Evolutionary conservation across 2,888 invertebrate genomes (phyloP).

Genomic region (Griposia aprilina): DNA sequence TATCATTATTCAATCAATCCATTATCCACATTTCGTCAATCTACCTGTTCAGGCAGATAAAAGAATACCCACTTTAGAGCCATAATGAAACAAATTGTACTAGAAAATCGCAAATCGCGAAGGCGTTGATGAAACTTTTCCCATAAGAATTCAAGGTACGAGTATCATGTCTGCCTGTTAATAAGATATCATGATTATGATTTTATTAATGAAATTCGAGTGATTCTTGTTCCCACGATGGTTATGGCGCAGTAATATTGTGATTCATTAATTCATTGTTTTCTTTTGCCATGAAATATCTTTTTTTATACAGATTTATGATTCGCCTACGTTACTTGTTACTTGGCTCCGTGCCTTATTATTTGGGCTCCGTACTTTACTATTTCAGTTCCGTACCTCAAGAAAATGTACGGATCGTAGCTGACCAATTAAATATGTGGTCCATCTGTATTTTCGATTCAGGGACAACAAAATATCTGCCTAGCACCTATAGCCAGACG

Average conservation of each 20-base stretch:
- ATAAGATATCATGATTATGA: constrained; percentile 26
- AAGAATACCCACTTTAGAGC: neutral
- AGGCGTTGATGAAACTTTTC: neutral
- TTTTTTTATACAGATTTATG: neutral
- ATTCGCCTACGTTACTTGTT: constrained; percentile 12
- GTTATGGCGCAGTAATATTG: neutral
- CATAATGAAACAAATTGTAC: neutral
- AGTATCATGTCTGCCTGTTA: neutral
- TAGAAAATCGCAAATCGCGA: neutral
- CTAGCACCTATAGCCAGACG: neutral
- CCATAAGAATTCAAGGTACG: neutral
- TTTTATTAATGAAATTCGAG: constrained; percentile 23
- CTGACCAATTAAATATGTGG: neutral
- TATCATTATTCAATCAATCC: neutral
- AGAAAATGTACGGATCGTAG: neutral
- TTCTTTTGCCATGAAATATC: constrained; percentile 25
- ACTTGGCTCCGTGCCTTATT: neutral
- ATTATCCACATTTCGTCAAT: neutral
- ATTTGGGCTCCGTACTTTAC: neutral
- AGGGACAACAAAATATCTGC: no score
- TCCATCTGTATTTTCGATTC: no score
- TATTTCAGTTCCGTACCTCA: neutral
- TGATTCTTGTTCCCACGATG: constrained; percentile 38
- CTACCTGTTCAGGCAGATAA: neutral
- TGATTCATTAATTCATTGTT: constrained; percentile 38